phyloP scores from a whole-genome alignment of 2,888 invertebrate species.

The Boloria euphrosyne region DNA sequence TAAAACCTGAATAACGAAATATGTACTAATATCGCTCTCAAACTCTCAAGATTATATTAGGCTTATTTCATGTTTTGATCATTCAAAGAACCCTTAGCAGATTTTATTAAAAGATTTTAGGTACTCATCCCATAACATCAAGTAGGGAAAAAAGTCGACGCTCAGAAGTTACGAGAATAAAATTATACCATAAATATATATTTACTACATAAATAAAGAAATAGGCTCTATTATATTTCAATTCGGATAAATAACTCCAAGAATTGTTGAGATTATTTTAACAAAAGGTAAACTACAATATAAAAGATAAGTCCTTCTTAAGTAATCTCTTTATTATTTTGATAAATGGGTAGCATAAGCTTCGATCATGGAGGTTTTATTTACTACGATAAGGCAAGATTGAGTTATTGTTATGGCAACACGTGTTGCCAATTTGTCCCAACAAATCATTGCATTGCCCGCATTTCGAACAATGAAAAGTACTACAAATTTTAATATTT shows the following conservation, averaged over 20 bases:
- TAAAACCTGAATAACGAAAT: neutral
- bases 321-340: slow-evolving; percentile 9
- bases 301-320: neutral
- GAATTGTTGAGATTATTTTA: too few species aligned
- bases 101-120: neutral
- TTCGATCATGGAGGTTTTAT: slow-evolving; percentile 1
- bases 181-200: neutral
- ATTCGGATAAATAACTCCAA: too few species aligned
- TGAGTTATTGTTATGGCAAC: slow-evolving; percentile 16
- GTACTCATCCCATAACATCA: neutral
- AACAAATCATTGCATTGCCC: neutral
- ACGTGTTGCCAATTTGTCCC: slow-evolving; percentile 6
- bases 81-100: neutral
- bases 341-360: slow-evolving; percentile 8
- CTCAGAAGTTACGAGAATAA: neutral
- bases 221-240: too few species aligned
- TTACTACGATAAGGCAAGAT: slow-evolving; percentile 6
- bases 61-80: neutral
- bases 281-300: neutral
- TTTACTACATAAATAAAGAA: too few species aligned
- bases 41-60: neutral
- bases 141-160: neutral
- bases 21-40: neutral
- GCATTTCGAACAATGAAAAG: neutral
- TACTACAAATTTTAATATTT: too few species aligned